These are phyloP conservation scores for Odontomyia ornata DNA, from an alignment of 2,888 invertebrate genomes.

Conservation along the genomic window DNA sequence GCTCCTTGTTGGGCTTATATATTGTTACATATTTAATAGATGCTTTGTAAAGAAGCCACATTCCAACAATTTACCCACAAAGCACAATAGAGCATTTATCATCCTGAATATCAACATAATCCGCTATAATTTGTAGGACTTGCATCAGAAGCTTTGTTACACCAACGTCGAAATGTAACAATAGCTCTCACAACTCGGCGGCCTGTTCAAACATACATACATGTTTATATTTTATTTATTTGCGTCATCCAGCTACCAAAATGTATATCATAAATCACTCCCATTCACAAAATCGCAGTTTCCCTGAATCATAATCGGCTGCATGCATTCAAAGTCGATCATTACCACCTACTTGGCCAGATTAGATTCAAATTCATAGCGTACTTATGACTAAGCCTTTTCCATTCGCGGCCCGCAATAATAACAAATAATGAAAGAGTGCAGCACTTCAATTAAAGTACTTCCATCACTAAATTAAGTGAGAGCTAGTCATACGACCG, in stretches of 20 bases:
- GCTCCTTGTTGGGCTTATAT: no score
- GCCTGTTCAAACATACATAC: no score
- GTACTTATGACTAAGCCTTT: conserved; percentile 21
- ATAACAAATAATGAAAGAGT: conserved; percentile 30
- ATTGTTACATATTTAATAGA: no score
- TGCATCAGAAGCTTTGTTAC: no score
- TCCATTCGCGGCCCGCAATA: conserved; percentile 17
- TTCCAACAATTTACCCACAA: no score
- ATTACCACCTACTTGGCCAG: conserved; percentile 12
- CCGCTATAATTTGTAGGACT: no score
- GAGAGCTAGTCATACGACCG: not conserved
- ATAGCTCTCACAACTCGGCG: no score
- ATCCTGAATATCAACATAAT: no score
- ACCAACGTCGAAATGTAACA: no score
- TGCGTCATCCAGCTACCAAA: not conserved
- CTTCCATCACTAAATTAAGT: conserved; percentile 22
- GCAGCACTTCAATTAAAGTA: conserved; percentile 29
- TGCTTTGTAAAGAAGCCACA: no score
- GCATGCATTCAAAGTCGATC: not conserved
- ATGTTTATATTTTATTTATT: no score
- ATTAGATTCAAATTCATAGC: not conserved
- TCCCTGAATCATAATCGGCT: not conserved
- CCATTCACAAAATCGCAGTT: not conserved
- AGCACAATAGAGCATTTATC: no score
- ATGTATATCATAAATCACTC: conserved; percentile 20